Evolutionary conservation across 2,797 vertebrate genomes (phyloP), one percentile per base, ranked within the genome.

Genomic region (Manis crassicaudata): DNA sequence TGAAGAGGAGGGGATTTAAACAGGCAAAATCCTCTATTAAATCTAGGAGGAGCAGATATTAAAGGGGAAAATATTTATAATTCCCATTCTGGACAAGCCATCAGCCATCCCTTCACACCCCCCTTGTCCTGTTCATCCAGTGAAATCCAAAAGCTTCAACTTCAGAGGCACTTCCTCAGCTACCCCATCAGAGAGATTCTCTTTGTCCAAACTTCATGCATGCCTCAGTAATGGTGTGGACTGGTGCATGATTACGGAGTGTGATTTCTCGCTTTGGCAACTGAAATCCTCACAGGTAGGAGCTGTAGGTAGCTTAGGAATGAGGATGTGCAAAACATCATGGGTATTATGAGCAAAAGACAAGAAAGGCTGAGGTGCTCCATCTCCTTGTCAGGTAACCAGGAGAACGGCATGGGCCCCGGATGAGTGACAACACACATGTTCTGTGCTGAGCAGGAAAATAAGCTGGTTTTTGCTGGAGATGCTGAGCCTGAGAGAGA

Each of bases 171-270:
- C 63, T 32, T 16, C 7, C 54, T 37, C 23, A 11, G 58, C n/a
- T 65, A 23, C 63, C 5, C 40, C 6, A 25, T 7, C 16, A 3
- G 3, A 1, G 6, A 72, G 46, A 4, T 65, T 58, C 35, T n/a
- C 60, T 62, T 56, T 35, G 20, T 32, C 54, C 32, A 27, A 65
- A 65, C 56, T 21, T n/a, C 3, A 21, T 2, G 3, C 12, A 2
- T 10, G 12, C 46, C 58, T 56, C 40, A 0, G 50, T 0, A 1
- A 21, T 35, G 25, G 27, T 62, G 52, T 29, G 18, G 27, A 0
- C 84, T 52, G 18, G 8, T 1, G 8, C 7, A 13, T 0, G 0
- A 2, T 27, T 2, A 14, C 0, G 11, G 23, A 4, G 9, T 25
- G 43, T 32, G 60, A 27, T 11, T 65, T 72, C 46, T 43, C 18